Evolutionary conservation across 2,797 vertebrate genomes (phyloP), one percentile per base, ranked within the genome.

Genomic region (Artibeus lituratus): DNA sequence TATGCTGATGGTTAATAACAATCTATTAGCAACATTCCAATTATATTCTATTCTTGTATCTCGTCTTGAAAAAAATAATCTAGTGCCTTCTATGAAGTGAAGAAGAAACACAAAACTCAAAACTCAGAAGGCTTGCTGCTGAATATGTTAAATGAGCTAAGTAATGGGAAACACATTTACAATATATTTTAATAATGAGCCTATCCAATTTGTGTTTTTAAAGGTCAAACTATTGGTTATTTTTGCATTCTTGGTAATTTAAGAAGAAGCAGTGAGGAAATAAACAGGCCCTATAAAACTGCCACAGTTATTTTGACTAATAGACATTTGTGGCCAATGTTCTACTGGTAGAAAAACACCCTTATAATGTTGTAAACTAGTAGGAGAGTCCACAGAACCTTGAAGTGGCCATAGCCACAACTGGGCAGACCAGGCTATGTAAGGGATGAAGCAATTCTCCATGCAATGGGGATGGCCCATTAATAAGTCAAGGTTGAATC

Each of bases 101-200:
- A 53, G 87, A 83, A 89, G 49, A 72, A 86, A 84, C 29, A 78
- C 3, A 76, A 51, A 10, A 7, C 57, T 59, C n/a, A 53, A 88
- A 82, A 21, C 26, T 87, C 76, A 42, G 93, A 98, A 98, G 97
- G 39, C 94, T 98, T 96, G 69, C 95, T 98, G 98, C 96, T 97
- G 97, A 98, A 98, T 96, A 97, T 84, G 96, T 94, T 97, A 98
- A 98, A 98, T 98, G 97, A 99, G 96, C 98, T 98, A 98, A 98
- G 98, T 99, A 98, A 99, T 98, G 98, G 96, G 96, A 98, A 99
- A 98, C 98, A 99, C 98, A 98, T 98, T 99, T 98, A 98, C 97
- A 98, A 97, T 83, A 96, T 98, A 97, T 96, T 98, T 98, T 98
- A 98, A 98, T 97, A 97, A 98, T 96, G 97, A 98, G 95, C 91